Evolutionary conservation across 2,888 invertebrate genomes (phyloP), one percentile per base, ranked within the genome.

Genomic region (Thereva nobilitata): DNA sequence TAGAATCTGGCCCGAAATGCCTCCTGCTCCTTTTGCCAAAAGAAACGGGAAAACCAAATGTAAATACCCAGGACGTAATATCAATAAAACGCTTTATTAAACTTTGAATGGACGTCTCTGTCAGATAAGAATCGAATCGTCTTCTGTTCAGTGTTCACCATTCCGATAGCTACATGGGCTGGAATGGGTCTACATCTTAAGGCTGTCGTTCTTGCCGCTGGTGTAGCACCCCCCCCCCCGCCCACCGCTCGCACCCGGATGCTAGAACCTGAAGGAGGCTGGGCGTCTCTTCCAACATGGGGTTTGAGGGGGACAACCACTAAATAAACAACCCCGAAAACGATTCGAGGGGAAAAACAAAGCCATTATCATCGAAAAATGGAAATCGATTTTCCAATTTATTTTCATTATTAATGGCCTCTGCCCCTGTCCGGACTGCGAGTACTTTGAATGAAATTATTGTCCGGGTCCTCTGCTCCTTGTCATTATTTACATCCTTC

Each of bases 41-140:
- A 38, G 47, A 44, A 34, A 40, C 41, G 45, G 49, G 41, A 57
- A 64, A 53, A 38, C 65, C 56, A 65, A 66, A 68, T 68, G 66
- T 68, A 68, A 68, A 68, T 68, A 68, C 63, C 54, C 63, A 66
- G 61, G 63, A 66, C 56, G 66, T 68, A 68, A 68, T 68, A 66
- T 66, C 68, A 68, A 68, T 68, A 68, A 66, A 68, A 68, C 68
- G 68, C 66, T 68, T 68, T 68, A 68, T 68, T 66, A 68, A 68
- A 66, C 68, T 68, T 68, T 66, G 66, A 68, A 68, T 68, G 61
- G 66, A 68, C 63, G 68, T 66, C 53, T 66, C 61, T 23, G 23
- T 66, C 54, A 66, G 68, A 68, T 68, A 68, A 66, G 52, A 59
- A 66, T 65, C 66, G 66, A 66, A 56, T 56, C 64, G 42, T 64